Base-by-base conservation (phyloP, 2,113 vertebrate species). In the Cnemophilus loriae region DNA sequence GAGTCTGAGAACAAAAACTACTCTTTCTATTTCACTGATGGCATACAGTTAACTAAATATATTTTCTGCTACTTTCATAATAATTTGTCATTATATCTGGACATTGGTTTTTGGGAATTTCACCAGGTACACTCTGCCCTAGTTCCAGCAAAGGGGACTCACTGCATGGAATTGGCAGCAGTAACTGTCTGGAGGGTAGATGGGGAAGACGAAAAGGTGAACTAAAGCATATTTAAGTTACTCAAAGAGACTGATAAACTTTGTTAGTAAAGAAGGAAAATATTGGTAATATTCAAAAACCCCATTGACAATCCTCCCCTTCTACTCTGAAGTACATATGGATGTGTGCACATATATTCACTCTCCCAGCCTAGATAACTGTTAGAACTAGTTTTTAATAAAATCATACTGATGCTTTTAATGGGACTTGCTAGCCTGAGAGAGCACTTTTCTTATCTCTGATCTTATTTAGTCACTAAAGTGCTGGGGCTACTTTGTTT, bases 261-360 rank as follows among this genome's bases (percentile, higher is more conserved):
- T 74, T 46, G 19, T 3, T 13, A 78, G 6, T 46, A 74, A 84
- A 87, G 35, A 15, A 67, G 10, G 81, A 92, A 70, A 75, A 27
- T 46, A 56, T 6, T 70, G 27, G 0, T 28, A 67, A 89, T 17
- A 74, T 57, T 46, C 37, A 76, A 81, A 91, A 85, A 37, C 1
- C 0, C 7, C 5, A 23, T 1, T 23, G 24, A 28, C 6, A 68
- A 9, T 63, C 6, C 20, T 39, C 10, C 9, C 2, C 3, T 88
- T 35, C 26, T 53, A 10, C 16, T 47, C 21, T 33, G 35, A 80
- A 20, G 4, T 33, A 18, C 24, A 33, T 32, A 33, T 6, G 0
- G 7, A 33, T 16, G 8, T 39, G 20, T 13, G n/a, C 10, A 41
- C 1, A 17, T 9, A 27, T 6, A 44, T 5, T 53, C 13, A 28